These are phyloP conservation scores for Leptobrachium leishanense DNA, from an alignment of 2,113 vertebrate genomes.

Conservation along the genomic window DNA sequence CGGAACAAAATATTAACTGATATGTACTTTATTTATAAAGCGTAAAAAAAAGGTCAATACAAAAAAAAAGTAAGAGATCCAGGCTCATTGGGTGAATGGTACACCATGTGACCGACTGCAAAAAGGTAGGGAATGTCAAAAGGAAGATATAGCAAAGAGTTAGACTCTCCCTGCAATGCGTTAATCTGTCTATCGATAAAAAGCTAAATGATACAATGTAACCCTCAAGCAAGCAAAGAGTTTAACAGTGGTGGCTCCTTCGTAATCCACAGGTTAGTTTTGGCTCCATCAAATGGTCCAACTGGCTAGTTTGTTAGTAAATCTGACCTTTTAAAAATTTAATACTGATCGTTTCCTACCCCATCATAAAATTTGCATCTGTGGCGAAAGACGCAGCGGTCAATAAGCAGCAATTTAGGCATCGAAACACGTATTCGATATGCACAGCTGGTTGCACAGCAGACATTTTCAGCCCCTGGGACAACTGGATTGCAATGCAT, in stretches of 20 bases:
- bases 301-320: not conserved
- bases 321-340: not conserved
- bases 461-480: not conserved
- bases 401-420: not conserved
- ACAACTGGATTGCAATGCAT: slow-evolving; percentile 1
- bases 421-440: not conserved
- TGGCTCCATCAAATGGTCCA: not conserved
- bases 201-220: not conserved
- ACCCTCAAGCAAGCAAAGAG: not conserved
- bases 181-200: not conserved
- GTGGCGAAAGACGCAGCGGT: not conserved
- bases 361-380: not conserved
- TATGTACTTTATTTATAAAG: slow-evolving; percentile 44
- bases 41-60: slow-evolving; percentile 29
- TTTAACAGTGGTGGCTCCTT: too few relatives aligned
- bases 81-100: not conserved
- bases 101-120: not conserved
- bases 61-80: slow-evolving; percentile 13
- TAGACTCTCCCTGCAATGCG: not conserved
- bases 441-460: not conserved
- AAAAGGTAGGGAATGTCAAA: not conserved
- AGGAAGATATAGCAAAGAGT: not conserved
- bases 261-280: not conserved
- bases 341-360: not conserved
- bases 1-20: not conserved